Base-by-base conservation (phyloP, 1,140 invertebrate species). In the Drosophila saltans region DNA sequence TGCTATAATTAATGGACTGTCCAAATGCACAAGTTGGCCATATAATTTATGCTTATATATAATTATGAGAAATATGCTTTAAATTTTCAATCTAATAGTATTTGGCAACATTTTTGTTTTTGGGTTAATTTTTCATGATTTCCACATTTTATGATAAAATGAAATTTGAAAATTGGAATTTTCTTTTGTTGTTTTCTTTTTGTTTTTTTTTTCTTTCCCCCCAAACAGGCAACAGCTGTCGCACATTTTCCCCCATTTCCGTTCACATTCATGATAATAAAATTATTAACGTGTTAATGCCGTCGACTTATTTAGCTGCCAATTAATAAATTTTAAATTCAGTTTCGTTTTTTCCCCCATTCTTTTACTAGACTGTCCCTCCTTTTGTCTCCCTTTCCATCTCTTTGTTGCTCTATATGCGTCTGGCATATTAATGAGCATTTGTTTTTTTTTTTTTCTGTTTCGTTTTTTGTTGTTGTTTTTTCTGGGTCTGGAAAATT, bases 241-340 rank as follows among this genome's bases (percentile, higher is more conserved):
- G 39, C 60, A 10, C 6, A 43, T n/a, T 45, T 55, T 28, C 43
- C 55, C 11, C 39, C 36, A 57, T 21, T 2, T 30, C 24, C 26
- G 8, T 40, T 43, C 7, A 16, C 41, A 26, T 63, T 66, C 68
- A 75, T 69, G 80, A 69, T 79, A 79, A 89, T 89, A 84, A 89
- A 89, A 89, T 89, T 89, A 89, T 89, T 64, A 89, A 84, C 84
- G 79, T 89, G 84, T 89, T 84, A 89, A 89, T 89, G 71, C 84
- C 33, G 45, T 56, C 72, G 68, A 76, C 84, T 89, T 83, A 84
- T 89, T 89, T 89, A 81, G 85, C 84, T 89, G 84, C 69, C 84
- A 89, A 89, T 89, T 89, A 89, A 89, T 89, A 89, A 84, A 89
- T 89, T 89, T 86, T 81, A 75, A 83, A 80, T 88, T 75, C 64